Conservation (phyloP, 2,797 vertebrate species). For the Pyrocephalus nanus region DNA sequence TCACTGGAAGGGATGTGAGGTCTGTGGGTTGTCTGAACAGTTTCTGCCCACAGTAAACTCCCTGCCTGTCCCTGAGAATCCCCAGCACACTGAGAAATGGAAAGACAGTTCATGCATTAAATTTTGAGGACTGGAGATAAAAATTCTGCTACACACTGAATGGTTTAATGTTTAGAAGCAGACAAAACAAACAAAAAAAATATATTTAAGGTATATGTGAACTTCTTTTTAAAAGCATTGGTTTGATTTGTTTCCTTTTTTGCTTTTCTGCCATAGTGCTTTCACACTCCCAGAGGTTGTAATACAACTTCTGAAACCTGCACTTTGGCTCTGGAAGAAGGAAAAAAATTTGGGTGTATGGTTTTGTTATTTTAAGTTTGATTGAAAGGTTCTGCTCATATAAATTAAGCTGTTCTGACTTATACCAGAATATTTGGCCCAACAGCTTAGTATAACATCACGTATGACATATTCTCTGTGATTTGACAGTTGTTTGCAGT, state of each 20-base stretch:
- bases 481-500: constrained; percentile 8
- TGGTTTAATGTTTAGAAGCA: not conserved
- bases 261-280: not conserved
- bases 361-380: not conserved
- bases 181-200: not conserved
- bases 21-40: not conserved
- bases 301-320: not conserved
- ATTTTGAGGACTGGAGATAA: not conserved
- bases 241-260: not conserved
- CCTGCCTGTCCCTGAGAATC: not conserved
- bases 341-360: not conserved
- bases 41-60: not conserved
- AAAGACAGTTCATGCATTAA: not conserved
- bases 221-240: not conserved
- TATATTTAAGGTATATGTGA: not conserved
- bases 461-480: constrained; percentile 21
- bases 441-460: not conserved
- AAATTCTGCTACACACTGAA: not conserved
- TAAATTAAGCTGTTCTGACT: not conserved
- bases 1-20: accelerated
- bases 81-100: not conserved
- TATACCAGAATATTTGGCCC: not conserved
- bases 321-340: not conserved
- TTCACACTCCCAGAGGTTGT: not conserved
- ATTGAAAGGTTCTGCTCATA: not conserved